These are phyloP conservation scores for Acanthopagrus latus DNA, from an alignment of 2,797 vertebrate genomes.

Conservation along the genomic window DNA sequence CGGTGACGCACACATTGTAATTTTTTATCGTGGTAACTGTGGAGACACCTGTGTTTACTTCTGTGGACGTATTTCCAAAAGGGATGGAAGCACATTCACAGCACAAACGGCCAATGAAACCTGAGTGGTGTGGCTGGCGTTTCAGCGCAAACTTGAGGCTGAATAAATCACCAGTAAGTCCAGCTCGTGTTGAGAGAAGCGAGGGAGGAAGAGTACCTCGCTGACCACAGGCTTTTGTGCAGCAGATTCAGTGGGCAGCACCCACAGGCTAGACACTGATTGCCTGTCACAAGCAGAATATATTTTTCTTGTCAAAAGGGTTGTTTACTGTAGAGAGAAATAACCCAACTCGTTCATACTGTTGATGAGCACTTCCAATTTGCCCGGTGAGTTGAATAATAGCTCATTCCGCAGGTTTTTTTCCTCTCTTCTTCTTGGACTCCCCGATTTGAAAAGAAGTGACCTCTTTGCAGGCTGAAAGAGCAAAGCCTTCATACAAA, in stretches of 20 bases:
- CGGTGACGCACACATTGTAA: not conserved
- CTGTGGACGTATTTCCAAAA: not conserved
- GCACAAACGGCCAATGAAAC: slow-evolving; percentile 1
- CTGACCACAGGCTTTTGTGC: slow-evolving; percentile 52
- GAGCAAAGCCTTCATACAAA: slow-evolving; percentile 75
- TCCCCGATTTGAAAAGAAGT: slow-evolving; percentile 59
- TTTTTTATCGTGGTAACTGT: not conserved
- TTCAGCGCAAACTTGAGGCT: slow-evolving; percentile 13
- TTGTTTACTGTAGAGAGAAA: slow-evolving; percentile 70
- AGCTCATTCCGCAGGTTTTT: slow-evolving; percentile 55
- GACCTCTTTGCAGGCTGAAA: slow-evolving; percentile 79
- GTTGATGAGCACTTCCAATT: slow-evolving; percentile 67
- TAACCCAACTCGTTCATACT: slow-evolving; percentile 38
- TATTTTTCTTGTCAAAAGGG: slow-evolving; percentile 34
- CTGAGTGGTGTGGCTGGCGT: not conserved
- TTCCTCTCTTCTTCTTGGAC: slow-evolving; percentile 30
- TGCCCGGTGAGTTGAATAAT: slow-evolving; percentile 68
- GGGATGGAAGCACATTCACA: slow-evolving; percentile 2
- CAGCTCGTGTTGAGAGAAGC: slow-evolving; percentile 22
- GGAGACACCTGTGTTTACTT: slow-evolving; percentile 11
- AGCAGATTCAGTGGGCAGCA: slow-evolving; percentile 54
- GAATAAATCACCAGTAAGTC: slow-evolving; percentile 28
- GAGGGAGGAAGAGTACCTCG: slow-evolving; percentile 35
- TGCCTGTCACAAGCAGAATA: slow-evolving; percentile 41
- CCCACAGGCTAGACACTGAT: slow-evolving; percentile 40